Base-by-base conservation (phyloP, 2,888 invertebrate genomes). In the Conchocele bisecta region DNA sequence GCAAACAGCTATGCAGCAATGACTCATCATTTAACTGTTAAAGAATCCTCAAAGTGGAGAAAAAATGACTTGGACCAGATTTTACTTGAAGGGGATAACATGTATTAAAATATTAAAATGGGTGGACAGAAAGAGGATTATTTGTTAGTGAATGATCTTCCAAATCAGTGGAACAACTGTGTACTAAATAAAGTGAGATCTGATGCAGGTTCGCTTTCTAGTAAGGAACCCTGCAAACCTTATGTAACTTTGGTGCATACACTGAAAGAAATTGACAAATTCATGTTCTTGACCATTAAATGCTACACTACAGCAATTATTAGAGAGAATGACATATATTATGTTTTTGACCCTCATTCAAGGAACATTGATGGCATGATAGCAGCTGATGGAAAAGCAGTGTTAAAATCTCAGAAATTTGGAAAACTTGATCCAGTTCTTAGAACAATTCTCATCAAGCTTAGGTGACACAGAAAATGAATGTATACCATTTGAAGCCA, bases 311-410 rank as follows among this genome's bases (percentile, higher is more conserved):
- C 3, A 29, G 42, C 58, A 6, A n/a, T n/a, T n/a, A n/a, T n/a
- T n/a, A n/a, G n/a, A n/a, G n/a, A n/a, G n/a, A n/a, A n/a, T n/a
- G n/a, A n/a, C n/a, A n/a, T n/a, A n/a, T n/a, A n/a, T n/a, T n/a
- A n/a, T n/a, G n/a, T 63, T 2, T 63, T 63, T 63, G 54, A 63
- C 28, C 53, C 63, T 33, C 54, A 54, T 44, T 42, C 53, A 11
- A 31, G 63, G 28, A 42, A 63, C 42, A 33, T 26, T 4, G 6
- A 3, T 33, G 63, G 63, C 13, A 53, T 63, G 31, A 37, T 54
- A 44, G n/a, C 1, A 17, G 54, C 44, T 54, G 54, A 54, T 54
- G 63, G 63, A 3, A 42, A 31, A 63, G 54, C 63, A 20, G 35
- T 51, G 2, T 26, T 63, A 54, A 63, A 53, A 33, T 7, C 44